phyloP scores from a whole-genome alignment of 2,888 invertebrate species.

The Patella depressa region DNA sequence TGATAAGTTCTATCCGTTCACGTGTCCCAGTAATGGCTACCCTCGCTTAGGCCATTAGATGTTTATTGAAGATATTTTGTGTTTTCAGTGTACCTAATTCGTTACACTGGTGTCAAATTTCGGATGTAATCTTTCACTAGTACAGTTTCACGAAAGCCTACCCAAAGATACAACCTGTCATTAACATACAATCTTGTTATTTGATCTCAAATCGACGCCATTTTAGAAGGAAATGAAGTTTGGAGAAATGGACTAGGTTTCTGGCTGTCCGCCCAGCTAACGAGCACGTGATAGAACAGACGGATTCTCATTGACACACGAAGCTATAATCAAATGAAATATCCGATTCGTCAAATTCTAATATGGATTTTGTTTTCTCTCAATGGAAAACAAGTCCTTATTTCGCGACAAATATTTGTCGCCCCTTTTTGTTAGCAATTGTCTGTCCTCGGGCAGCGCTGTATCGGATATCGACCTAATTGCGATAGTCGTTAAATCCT shows the following conservation, averaged over 20 bases:
- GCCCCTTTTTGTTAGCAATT: not conserved
- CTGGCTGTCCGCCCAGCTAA: not conserved
- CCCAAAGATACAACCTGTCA: constrained; percentile 1
- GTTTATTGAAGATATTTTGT: constrained; percentile 14
- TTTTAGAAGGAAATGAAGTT: constrained; percentile 5
- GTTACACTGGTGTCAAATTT: constrained; percentile 11
- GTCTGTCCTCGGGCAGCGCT: not conserved
- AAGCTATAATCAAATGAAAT: not conserved
- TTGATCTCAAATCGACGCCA: not conserved
- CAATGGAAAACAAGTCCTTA: not conserved
- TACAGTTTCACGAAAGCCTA: not conserved
- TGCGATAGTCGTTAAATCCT: constrained; percentile 8
- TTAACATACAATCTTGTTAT: constrained; percentile 8
- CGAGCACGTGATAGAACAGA: not conserved
- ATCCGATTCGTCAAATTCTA: constrained; percentile 10
- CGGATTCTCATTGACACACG: not conserved
- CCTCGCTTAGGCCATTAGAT: not conserved
- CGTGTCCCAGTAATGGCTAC: too few species aligned
- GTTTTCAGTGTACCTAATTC: constrained; percentile 5
- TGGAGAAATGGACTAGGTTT: not conserved
- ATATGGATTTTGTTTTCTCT: not conserved
- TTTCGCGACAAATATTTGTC: not conserved
- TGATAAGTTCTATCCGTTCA: too few species aligned
- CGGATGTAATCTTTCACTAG: constrained; percentile 8
- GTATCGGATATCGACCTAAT: constrained; percentile 9